Evolutionary conservation across 2,797 vertebrate genomes (phyloP).

Genomic region (Eidolon dupreanum): DNA sequence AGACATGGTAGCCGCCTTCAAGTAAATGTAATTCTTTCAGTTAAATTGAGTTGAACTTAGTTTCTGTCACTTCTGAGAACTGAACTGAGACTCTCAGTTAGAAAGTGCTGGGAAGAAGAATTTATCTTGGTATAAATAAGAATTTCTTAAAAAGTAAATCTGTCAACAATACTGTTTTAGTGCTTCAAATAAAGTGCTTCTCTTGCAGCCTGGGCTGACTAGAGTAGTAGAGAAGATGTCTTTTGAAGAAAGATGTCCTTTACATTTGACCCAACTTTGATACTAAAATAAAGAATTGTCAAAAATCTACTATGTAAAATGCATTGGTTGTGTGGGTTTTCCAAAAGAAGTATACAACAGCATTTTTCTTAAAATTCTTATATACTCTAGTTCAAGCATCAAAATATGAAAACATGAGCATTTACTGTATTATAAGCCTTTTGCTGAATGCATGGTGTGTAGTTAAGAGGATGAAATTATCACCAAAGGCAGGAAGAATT

Average conservation of each 20-base stretch:
- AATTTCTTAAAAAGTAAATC: background rate
- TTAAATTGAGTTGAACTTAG: background rate
- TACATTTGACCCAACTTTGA: background rate
- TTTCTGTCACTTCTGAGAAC: background rate
- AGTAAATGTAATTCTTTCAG: background rate
- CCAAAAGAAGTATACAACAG: background rate
- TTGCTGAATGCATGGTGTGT: background rate
- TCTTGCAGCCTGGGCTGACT: background rate
- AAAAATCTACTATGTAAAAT: background rate
- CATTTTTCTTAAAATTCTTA: background rate
- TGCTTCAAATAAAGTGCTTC: background rate
- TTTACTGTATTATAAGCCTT: background rate
- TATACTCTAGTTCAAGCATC: background rate
- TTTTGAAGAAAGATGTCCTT: constrained; percentile 41
- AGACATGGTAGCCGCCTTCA: background rate
- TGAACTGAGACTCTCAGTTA: background rate
- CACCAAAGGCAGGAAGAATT: background rate
- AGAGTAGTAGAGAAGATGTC: background rate
- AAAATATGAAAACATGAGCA: background rate
- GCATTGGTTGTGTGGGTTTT: background rate
- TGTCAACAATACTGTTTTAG: constrained; percentile 1
- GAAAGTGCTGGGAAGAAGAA: background rate
- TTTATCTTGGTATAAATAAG: constrained; percentile 32
- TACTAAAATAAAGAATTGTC: constrained; percentile 18
- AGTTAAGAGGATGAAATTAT: background rate